Evolutionary conservation across 2,113 vertebrate species (phyloP).

Genomic region (Pholis gunnellus): DNA sequence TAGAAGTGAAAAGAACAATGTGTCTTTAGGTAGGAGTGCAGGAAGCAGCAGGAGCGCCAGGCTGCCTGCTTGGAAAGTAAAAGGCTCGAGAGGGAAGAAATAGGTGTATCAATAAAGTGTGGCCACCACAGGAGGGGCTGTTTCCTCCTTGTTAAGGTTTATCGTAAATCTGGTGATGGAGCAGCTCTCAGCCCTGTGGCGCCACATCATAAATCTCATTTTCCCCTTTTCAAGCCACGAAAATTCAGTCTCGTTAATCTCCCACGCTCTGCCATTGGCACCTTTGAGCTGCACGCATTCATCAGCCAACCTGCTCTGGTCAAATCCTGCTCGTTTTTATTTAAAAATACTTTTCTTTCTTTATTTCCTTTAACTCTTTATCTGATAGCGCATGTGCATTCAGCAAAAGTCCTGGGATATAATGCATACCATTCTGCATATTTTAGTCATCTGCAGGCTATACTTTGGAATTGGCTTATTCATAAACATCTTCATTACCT

Average conservation of each 20-base stretch:
- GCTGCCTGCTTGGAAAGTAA: conserved; percentile 50
- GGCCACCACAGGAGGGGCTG: conserved; percentile 75
- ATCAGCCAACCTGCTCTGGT: conserved; percentile 79
- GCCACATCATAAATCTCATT: conserved; percentile 86
- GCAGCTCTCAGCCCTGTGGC: conserved; percentile 79
- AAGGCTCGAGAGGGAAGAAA: conserved; percentile 64
- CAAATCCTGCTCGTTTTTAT: conserved; percentile 57
- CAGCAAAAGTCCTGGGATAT: conserved; percentile 31
- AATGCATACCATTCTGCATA: conserved; percentile 20
- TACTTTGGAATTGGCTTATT: conserved; percentile 52
- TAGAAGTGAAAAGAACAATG: conserved; percentile 56
- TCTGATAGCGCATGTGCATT: conserved; percentile 55
- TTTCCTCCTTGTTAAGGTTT: conserved; percentile 83
- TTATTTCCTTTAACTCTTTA: conserved; percentile 21
- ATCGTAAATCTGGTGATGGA: conserved; percentile 88
- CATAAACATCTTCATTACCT: conserved; percentile 58
- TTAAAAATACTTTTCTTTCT: conserved; percentile 34
- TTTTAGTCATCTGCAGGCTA: conserved; percentile 30
- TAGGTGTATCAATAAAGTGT: conserved; percentile 78
- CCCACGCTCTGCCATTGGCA: conserved; percentile 78
- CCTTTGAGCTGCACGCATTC: conserved; percentile 81
- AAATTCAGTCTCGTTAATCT: conserved; percentile 87
- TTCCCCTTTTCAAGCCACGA: conserved; percentile 79
- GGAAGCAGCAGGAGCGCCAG: conserved; percentile 51
- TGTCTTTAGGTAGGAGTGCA: conserved; percentile 53